Evolutionary conservation across 2,888 invertebrate genomes (phyloP), one percentile per base, ranked within the genome.

Genomic region (Plagodis dolabraria): DNA sequence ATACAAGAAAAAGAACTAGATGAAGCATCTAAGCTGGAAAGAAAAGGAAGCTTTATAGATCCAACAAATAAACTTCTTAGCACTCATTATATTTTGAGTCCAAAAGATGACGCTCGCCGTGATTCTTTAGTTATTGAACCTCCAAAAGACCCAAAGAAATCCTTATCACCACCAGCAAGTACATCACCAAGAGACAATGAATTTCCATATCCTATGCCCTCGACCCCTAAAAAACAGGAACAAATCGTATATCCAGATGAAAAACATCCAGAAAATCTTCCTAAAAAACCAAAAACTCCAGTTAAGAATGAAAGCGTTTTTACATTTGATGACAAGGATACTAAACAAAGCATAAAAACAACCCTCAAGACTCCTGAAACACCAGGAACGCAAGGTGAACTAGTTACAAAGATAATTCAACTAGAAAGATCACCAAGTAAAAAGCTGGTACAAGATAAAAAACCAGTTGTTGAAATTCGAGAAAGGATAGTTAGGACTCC

Each of bases 11-110:
- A 87, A 74, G 89, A 90, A 58, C 89, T 87, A 67, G 91, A 91
- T 53, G 92, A 89, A 69, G 50, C 76, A 11, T 68, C 57, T 55
- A 72, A 68, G 56, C 74, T 93, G 43, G 80, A 88, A 74, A 83
- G 92, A 22, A 93, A 90, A 76, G 89, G 92, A 55, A 93, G 93
- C 69, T 93, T 93, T 64, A 86, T 89, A 40, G 92, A 93, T 77
- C 93, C 93, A 7, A 82, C 82, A 38, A 93, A 91, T 72, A 93
- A 93, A 76, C 74, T 93, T 42, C 74, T 93, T 0, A 87, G 87
- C 43, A 89, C 93, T 22, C 89, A 84, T 68, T 93, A 92, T 52
- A 80, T 77, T 43, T 64, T 92, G 34, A 87, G 80, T 62, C 87
- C 85, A 42, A 93, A 93, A 80, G 92, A 91, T 52, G 87, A 88